These are phyloP conservation scores for Drosophila jambulina DNA, from an alignment of 1,140 invertebrate genomes.

Conservation along the genomic window DNA sequence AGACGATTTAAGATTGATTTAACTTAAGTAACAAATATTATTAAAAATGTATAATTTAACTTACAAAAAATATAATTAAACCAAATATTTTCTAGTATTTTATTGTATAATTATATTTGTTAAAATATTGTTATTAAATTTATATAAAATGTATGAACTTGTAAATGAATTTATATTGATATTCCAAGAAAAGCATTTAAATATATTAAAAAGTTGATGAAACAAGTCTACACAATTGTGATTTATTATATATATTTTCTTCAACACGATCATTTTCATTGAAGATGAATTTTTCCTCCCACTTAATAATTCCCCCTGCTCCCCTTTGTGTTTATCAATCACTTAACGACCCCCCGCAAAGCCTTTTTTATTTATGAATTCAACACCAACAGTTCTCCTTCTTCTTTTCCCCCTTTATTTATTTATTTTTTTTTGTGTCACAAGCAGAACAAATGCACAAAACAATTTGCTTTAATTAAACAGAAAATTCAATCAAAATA, in stretches of 20 bases:
- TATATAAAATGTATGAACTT: too few species aligned
- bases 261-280: not conserved
- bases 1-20: too few species aligned
- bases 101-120: too few species aligned
- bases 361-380: slow-evolving; percentile 8
- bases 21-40: too few species aligned
- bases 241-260: not conserved
- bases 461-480: slow-evolving; percentile 83
- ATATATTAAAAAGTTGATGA: too few species aligned
- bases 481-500: slow-evolving; percentile 84
- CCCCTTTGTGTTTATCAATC: slow-evolving; percentile 20
- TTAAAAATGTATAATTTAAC: too few species aligned
- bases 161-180: not conserved
- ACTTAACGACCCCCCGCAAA: slow-evolving; percentile 34
- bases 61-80: too few species aligned
- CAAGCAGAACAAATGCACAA: slow-evolving; percentile 60
- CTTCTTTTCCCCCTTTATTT: not conserved
- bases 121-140: too few species aligned
- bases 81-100: too few species aligned
- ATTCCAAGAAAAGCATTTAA: not conserved
- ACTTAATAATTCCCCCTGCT: not conserved
- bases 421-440: slow-evolving; percentile 8
- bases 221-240: rapidly evolving
- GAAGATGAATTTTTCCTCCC: not conserved
- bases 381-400: slow-evolving; percentile 12